Conservation (phyloP, 2,113 vertebrate genomes). For the Spermophilus dauricus region DNA sequence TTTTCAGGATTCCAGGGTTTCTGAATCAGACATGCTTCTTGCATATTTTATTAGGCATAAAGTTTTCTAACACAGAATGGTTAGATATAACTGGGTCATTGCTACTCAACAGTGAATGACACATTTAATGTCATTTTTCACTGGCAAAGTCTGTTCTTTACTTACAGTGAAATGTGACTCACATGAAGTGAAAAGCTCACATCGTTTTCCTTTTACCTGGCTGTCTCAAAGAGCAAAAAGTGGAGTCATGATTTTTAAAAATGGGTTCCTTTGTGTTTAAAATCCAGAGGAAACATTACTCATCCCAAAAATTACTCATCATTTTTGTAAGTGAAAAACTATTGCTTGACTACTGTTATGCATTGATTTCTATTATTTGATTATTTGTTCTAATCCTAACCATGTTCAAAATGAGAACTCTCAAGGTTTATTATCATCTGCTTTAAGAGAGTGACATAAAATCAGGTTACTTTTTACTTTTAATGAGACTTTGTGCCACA, state of each 20-base stretch:
- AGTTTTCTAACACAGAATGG: constrained; percentile 62
- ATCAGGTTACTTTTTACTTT: neutral
- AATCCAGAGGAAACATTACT: constrained; percentile 38
- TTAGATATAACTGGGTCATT: constrained; percentile 71
- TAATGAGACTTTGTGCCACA: neutral
- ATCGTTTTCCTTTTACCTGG: constrained; percentile 16
- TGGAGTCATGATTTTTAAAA: neutral
- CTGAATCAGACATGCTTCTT: constrained; percentile 65
- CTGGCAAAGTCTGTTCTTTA: constrained; percentile 40
- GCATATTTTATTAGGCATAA: constrained; percentile 74
- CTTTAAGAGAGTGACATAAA: neutral
- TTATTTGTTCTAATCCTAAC: neutral
- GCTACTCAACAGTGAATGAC: constrained; percentile 58
- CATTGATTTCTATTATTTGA: constrained; percentile 30
- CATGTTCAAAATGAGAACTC: neutral
- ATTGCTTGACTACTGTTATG: neutral
- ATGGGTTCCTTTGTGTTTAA: neutral
- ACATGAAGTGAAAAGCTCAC: constrained; percentile 2
- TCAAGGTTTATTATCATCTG: neutral
- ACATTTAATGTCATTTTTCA: constrained; percentile 74
- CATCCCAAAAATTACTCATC: neutral
- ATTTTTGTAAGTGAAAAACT: constrained; percentile 8
- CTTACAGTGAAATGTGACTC: constrained; percentile 61
- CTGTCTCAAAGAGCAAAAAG: constrained; percentile 22
- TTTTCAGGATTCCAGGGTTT: constrained; percentile 62